These are phyloP conservation scores for Lithophane ornitopus DNA, from an alignment of 2,888 invertebrate genomes.

Conservation along the genomic window DNA sequence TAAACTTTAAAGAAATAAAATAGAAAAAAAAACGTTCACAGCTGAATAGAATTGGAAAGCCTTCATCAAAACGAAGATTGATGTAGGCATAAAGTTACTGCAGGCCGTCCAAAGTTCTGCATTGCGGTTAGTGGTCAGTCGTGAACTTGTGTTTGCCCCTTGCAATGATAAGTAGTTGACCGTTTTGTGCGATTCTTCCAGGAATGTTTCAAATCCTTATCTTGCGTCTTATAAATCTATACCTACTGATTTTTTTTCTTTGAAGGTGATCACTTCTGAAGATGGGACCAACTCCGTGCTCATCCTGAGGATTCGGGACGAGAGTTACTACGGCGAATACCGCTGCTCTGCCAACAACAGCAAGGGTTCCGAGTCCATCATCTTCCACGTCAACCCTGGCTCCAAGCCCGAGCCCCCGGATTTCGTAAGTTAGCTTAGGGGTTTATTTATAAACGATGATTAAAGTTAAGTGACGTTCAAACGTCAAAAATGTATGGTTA, in stretches of 20 bases:
- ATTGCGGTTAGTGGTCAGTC: not conserved
- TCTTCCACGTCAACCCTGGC: constrained; percentile 83
- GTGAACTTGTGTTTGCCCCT: constrained; percentile 1
- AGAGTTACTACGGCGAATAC: constrained; percentile 80
- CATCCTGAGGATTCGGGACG: constrained; percentile 78
- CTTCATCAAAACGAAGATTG: constrained; percentile 2
- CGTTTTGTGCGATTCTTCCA: not conserved
- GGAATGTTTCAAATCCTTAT: too few relatives aligned
- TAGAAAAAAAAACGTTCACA: not conserved
- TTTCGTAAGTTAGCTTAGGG: too few relatives aligned
- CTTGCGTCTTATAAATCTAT: not conserved
- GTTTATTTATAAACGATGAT: too few relatives aligned
- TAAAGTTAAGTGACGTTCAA: too few relatives aligned
- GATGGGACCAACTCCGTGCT: constrained; percentile 80
- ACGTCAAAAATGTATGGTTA: too few relatives aligned
- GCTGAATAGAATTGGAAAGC: not conserved
- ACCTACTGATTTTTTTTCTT: not conserved
- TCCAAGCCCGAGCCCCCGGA: constrained; percentile 83
- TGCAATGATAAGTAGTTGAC: not conserved
- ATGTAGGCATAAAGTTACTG: not conserved
- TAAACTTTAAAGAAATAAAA: not conserved
- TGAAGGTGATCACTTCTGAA: constrained; percentile 77
- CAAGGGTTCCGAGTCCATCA: constrained; percentile 78
- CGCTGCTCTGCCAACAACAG: constrained; percentile 81
- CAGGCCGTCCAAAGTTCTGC: constrained; percentile 4